Percentiles rank a stretch among this genome's conserved stretches.
Evolutionary conservation across 2,797 vertebrate genomes (phyloP).

Genomic region (Sphenodon punctatus): DNA sequence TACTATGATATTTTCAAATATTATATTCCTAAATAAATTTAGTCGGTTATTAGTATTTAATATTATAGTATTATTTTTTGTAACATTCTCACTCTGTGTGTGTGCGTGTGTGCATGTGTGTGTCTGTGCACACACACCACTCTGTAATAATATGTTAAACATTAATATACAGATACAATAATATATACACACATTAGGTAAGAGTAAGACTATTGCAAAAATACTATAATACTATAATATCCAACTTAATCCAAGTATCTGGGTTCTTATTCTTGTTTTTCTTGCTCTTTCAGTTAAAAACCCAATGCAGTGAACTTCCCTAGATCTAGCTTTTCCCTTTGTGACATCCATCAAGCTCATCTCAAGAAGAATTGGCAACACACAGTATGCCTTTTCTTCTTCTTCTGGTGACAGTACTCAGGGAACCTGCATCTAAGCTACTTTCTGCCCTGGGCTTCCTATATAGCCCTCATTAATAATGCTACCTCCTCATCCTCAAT

Average conservation of each 20-base stretch:
- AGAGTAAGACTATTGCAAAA: too few relatives aligned
- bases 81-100: too few relatives aligned
- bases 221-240: too few relatives aligned
- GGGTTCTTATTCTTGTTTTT: neutral
- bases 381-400: neutral
- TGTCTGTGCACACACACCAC: too few relatives aligned
- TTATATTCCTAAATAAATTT: too few relatives aligned
- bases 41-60: too few relatives aligned
- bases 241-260: neutral
- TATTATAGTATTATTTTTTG: too few relatives aligned
- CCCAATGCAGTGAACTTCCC: neutral
- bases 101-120: too few relatives aligned
- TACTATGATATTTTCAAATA: too few relatives aligned
- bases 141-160: too few relatives aligned
- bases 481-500: rapidly evolving
- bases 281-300: neutral
- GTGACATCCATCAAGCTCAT: neutral
- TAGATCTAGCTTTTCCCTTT: neutral
- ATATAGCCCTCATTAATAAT: neutral
- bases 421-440: neutral
- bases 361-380: neutral
- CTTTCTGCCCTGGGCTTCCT: neutral
- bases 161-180: too few relatives aligned
- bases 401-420: neutral
- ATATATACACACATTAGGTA: too few relatives aligned